Evolutionary conservation across 2,888 invertebrate species (phyloP), one percentile per base, ranked within the genome.

Genomic region (Chydorus sphaericus): DNA sequence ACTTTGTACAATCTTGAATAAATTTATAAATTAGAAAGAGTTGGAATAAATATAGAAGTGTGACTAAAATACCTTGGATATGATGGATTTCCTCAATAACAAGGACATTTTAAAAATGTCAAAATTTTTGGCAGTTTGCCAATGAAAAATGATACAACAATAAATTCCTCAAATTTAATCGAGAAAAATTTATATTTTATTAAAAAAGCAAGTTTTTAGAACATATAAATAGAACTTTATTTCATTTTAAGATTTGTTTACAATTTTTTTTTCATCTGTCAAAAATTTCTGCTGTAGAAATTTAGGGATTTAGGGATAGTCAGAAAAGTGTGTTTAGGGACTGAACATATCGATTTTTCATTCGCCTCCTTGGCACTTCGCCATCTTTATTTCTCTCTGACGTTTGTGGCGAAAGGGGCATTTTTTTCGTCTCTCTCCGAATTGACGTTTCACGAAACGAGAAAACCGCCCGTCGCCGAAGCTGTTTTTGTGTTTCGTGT

Each of bases 261-360:
- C n/a, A n/a, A n/a, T n/a, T n/a, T n/a, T n/a, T n/a, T n/a, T n/a
- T n/a, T n/a, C n/a, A n/a, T n/a, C n/a, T n/a, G n/a, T n/a, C n/a
- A n/a, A n/a, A n/a, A n/a, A n/a, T n/a, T n/a, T n/a, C n/a, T n/a
- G n/a, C n/a, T n/a, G n/a, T n/a, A n/a, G n/a, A n/a, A n/a, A n/a
- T n/a, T n/a, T n/a, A n/a, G n/a, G n/a, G n/a, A n/a, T n/a, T n/a
- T n/a, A n/a, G n/a, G n/a, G n/a, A n/a, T n/a, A n/a, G n/a, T n/a
- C n/a, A n/a, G n/a, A n/a, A n/a, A n/a, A n/a, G 20, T 44, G 44
- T 44, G 44, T 44, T 44, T 44, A 44, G 44, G 44, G 44, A 44
- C 20, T n/a, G 39, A 39, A 18, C 39, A 16, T 20, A 7, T 7
- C 6, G 39, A 44, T 14, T 7, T 14, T 16, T 44, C 18, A 11